phyloP scores from a whole-genome alignment of 2,797 vertebrate genomes.

The Alosa sapidissima region DNA sequence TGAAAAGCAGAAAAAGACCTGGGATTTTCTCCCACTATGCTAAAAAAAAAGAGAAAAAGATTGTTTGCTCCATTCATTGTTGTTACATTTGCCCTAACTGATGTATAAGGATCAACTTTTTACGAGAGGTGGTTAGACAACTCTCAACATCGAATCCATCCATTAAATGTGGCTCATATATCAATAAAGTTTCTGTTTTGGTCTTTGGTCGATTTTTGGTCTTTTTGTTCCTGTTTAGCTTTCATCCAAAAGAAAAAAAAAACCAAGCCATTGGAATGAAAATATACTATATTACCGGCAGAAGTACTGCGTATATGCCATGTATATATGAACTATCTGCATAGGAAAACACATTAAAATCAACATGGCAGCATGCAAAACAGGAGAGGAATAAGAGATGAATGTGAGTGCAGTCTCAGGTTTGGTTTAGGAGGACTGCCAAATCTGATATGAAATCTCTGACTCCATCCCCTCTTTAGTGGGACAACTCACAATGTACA shows the following conservation, averaged over 20 bases:
- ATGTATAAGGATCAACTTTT: constrained; percentile 27
- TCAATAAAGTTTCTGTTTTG: neutral
- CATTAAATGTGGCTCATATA: neutral
- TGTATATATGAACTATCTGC: neutral
- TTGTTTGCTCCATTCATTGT: constrained; percentile 43
- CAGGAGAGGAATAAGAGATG: neutral
- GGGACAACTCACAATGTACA: neutral
- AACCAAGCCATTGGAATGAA: neutral
- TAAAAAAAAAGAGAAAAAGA: constrained; percentile 53
- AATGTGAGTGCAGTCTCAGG: neutral
- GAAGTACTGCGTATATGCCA: neutral
- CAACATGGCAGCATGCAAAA: neutral
- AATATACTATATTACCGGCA: neutral
- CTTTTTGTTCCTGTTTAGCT: neutral
- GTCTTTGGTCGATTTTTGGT: neutral
- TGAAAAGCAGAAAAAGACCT: constrained; percentile 49
- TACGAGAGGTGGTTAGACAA: neutral
- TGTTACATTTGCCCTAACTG: constrained; percentile 40
- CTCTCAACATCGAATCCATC: neutral
- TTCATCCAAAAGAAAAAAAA: neutral
- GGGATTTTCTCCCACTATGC: constrained; percentile 46
- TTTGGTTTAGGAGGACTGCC: neutral
- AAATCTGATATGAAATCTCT: constrained; percentile 3
- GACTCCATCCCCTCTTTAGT: neutral
- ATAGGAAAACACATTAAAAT: neutral